These are phyloP conservation scores for Doris montereyensis DNA, from an alignment of 2,888 invertebrate genomes.

Conservation along the genomic window DNA sequence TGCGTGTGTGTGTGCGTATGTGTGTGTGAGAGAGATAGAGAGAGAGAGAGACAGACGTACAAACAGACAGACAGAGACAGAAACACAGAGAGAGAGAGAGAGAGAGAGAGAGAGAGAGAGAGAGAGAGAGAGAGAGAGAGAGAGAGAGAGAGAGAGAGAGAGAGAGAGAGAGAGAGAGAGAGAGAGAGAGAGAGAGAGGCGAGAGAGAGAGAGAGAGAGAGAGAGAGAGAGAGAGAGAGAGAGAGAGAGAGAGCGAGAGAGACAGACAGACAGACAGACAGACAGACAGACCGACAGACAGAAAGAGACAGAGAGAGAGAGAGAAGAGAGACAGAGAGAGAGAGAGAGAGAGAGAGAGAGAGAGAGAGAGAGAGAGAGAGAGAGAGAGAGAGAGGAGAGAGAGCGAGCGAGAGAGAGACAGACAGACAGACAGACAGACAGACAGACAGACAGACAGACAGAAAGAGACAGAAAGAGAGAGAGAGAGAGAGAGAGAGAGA, in stretches of 20 bases:
- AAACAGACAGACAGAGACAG: not conserved
- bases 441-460: not conserved
- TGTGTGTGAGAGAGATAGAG: no score
- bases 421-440: not conserved
- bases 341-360: not conserved
- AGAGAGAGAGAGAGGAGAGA: not conserved
- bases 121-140: slow-evolving; percentile 7
- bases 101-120: slow-evolving; percentile 21
- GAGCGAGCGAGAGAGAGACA: not conserved
- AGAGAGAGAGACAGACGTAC: no score
- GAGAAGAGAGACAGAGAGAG: not conserved
- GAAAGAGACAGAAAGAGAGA: not conserved
- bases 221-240: not conserved
- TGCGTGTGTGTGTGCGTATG: no score
- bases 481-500: not conserved
- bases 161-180: not conserved
- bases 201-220: not conserved
- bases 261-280: not conserved
- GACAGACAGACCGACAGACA: slow-evolving; percentile 3
- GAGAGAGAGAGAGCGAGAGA: not conserved
- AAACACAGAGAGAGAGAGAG: not conserved
- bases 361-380: not conserved
- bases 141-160: not conserved
- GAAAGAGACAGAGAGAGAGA: not conserved
- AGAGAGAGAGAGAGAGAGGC: not conserved